Percentiles rank a stretch among this genome's conserved stretches.
phyloP scores from a whole-genome alignment of 2,888 invertebrate species.

The Endomychus coccineus region DNA sequence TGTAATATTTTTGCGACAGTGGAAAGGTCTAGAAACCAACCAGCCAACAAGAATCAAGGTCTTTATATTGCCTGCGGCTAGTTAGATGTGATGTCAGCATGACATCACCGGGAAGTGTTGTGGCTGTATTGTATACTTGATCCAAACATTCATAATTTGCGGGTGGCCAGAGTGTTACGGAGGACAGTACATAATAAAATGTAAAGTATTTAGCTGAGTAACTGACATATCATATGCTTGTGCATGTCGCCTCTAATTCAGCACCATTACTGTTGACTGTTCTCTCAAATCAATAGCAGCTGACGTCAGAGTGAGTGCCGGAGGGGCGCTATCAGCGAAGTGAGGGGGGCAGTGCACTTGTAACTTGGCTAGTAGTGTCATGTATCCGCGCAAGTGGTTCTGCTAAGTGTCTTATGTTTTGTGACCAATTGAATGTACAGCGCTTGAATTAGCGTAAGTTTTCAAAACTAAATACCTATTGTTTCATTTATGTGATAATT shows the following conservation, averaged over 20 bases:
- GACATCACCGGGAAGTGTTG: conserved; percentile 47
- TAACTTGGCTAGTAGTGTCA: conserved; percentile 47
- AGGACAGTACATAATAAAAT: conserved; percentile 8
- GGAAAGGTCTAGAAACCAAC: conserved; percentile 7
- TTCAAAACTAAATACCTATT: conserved; percentile 21
- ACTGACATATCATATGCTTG: conserved; percentile 18
- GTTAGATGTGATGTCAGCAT: conserved; percentile 47
- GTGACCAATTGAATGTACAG: conserved; percentile 39
- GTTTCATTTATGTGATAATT: conserved; percentile 23
- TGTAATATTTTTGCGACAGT: too few species aligned
- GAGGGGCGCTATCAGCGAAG: conserved; percentile 41
- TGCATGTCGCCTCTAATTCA: conserved; percentile 28
- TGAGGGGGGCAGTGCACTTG: conserved; percentile 43
- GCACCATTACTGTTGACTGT: conserved; percentile 35
- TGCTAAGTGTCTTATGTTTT: conserved; percentile 41
- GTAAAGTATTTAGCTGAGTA: background rate
- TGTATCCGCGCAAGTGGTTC: conserved; percentile 45
- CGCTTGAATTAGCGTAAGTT: conserved; percentile 41
- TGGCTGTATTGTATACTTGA: conserved; percentile 24
- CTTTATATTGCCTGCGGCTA: conserved; percentile 38
- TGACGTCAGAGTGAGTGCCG: conserved; percentile 43
- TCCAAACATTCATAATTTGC: conserved; percentile 20
- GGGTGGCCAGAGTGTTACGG: conserved; percentile 18
- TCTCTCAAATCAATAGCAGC: conserved; percentile 43
- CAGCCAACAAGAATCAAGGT: conserved; percentile 36